Evolutionary conservation across 2,797 vertebrate species (phyloP).

Genomic region (Oceanodroma leucorhoa): DNA sequence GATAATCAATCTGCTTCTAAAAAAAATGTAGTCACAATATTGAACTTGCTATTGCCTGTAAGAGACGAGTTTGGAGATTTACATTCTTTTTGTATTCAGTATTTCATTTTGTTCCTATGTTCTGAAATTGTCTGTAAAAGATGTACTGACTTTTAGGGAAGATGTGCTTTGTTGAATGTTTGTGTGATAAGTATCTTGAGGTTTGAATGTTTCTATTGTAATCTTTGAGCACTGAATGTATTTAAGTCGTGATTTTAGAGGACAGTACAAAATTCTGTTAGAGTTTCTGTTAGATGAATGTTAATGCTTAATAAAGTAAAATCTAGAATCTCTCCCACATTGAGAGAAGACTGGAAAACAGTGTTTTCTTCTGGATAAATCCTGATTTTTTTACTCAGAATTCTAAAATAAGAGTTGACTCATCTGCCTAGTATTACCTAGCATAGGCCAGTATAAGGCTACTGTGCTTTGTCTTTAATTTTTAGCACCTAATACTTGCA

Average conservation of each 20-base stretch:
- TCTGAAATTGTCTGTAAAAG: not conserved
- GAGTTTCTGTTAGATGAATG: not conserved
- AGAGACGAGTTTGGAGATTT: not conserved
- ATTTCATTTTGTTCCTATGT: not conserved
- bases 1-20: not conserved
- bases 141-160: not conserved
- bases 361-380: not conserved
- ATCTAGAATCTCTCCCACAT: not conserved
- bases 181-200: not conserved
- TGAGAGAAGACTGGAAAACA: not conserved
- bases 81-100: not conserved
- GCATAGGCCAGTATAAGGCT: not conserved
- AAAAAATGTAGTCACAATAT: not conserved
- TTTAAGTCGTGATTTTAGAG: not conserved
- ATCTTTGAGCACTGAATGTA: not conserved
- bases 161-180: not conserved
- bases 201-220: not conserved
- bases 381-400: not conserved
- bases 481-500: not conserved
- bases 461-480: not conserved
- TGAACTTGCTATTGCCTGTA: not conserved
- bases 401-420: constrained; percentile 8
- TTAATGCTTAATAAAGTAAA: not conserved
- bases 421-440: not conserved
- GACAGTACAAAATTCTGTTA: not conserved